Percentiles rank a stretch among this genome's conserved stretches.
These are phyloP conservation scores for Onychostruthus taczanowskii DNA, from an alignment of 2,113 vertebrate genomes.

Conservation along the genomic window DNA sequence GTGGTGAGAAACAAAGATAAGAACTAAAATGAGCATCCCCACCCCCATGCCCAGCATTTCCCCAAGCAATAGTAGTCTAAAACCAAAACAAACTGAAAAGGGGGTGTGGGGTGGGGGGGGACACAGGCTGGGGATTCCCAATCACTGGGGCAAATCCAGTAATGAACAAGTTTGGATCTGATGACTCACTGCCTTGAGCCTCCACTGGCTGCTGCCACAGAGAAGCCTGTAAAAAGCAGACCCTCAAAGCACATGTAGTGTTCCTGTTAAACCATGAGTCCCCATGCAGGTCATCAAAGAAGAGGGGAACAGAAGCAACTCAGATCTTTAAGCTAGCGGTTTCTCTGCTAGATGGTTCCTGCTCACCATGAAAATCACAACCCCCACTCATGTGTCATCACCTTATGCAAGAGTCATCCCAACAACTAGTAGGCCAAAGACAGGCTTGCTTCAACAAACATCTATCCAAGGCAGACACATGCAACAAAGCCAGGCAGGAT, in stretches of 20 bases:
- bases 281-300: background rate
- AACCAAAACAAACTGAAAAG: background rate
- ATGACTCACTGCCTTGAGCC: background rate
- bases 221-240: background rate
- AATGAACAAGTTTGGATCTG: background rate
- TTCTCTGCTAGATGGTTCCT: background rate
- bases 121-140: background rate
- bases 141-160: background rate
- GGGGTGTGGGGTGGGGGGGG: fast-evolving
- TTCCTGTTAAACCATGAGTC: background rate
- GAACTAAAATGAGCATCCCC: background rate
- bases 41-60: background rate
- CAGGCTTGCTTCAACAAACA: background rate
- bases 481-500: background rate
- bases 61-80: background rate
- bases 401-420: background rate
- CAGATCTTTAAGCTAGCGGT: background rate
- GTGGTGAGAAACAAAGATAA: background rate
- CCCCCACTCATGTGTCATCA: background rate
- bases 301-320: background rate
- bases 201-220: background rate
- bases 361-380: background rate
- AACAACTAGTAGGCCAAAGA: background rate
- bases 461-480: background rate
- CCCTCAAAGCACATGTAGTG: background rate